Conservation (phyloP, 2,797 vertebrate species). For the Muraenolepis orangiensis region DNA sequence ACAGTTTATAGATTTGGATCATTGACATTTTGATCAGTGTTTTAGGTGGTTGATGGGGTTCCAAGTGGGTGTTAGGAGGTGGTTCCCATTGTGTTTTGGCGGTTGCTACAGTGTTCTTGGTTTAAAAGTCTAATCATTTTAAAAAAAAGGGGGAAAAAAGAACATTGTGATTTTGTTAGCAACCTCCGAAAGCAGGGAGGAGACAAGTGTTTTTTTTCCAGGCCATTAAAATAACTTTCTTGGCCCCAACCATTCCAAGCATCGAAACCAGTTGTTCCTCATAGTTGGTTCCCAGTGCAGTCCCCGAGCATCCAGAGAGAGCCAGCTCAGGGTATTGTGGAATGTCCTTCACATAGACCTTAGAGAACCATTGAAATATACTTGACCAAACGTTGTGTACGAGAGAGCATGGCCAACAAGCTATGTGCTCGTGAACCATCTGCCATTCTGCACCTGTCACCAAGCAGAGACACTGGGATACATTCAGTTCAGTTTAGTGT, state of each 20-base stretch:
- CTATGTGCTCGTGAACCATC: no score
- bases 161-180: constrained; percentile 23
- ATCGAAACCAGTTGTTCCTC: background rate
- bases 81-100: no score
- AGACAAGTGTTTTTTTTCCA: background rate
- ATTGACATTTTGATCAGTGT: no score
- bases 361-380: background rate
- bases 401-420: no score
- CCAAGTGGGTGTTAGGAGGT: no score
- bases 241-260: constrained; percentile 1
- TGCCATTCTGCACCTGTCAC: background rate
- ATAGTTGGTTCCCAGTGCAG: background rate
- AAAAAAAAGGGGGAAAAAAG: no score
- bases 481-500: background rate
- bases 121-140: no score
- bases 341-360: background rate
- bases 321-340: background rate
- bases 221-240: background rate
- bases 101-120: no score
- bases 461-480: background rate
- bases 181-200: background rate
- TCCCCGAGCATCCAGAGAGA: background rate
- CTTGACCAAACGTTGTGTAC: background rate
- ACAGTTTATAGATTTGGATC: no score
- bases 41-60: no score